Percentiles rank a stretch among this genome's conserved stretches.
phyloP scores from a whole-genome alignment of 2,113 vertebrate genomes.

The Notechis scutatus region DNA sequence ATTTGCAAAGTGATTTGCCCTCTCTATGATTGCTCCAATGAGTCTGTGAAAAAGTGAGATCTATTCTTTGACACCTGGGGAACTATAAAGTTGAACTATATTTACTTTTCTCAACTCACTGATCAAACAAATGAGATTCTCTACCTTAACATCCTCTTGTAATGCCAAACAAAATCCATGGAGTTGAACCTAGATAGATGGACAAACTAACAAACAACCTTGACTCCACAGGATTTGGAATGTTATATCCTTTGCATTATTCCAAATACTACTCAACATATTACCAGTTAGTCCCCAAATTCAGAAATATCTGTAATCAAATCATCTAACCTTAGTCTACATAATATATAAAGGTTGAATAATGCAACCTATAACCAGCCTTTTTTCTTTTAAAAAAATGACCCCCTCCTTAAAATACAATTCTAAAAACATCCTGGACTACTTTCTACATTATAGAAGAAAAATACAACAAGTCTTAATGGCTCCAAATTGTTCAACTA shows the following conservation, averaged over 20 bases:
- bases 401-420: background rate
- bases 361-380: background rate
- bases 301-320: background rate
- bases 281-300: background rate
- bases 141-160: background rate
- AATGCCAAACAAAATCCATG: background rate
- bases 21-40: background rate
- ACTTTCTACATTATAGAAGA: slow-evolving; percentile 11
- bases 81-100: background rate
- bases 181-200: background rate
- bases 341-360: background rate
- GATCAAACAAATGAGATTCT: background rate
- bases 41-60: background rate
- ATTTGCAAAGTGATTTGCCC: background rate
- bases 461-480: slow-evolving; percentile 4
- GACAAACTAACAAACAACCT: background rate
- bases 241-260: background rate
- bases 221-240: background rate
- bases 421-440: background rate
- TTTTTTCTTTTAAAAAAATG: background rate
- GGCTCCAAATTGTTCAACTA: slow-evolving; percentile 40
- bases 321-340: background rate
- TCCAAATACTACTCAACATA: background rate
- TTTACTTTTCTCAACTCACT: background rate
- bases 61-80: background rate